Conservation (phyloP, 2,888 invertebrate genomes). For the Cecidostiba fungosa region DNA sequence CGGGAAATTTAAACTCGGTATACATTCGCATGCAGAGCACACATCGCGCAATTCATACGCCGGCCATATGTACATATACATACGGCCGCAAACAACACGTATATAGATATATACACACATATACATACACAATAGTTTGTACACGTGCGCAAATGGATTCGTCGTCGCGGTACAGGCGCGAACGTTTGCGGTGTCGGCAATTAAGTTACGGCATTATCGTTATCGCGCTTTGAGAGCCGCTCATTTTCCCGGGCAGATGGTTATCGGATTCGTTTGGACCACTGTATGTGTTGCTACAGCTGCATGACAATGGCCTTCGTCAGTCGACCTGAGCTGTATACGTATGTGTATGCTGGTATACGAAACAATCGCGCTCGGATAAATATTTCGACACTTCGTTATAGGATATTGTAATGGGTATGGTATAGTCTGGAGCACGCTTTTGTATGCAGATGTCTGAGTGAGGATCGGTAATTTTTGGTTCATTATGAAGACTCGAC, state of each 20-base stretch:
- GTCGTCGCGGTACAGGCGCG: background rate
- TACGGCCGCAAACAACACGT: background rate
- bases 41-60: background rate
- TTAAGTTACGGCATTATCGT: constrained; percentile 38
- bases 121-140: background rate
- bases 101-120: background rate
- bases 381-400: constrained; percentile 1
- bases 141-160: constrained; percentile 1
- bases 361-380: background rate
- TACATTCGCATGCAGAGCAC: background rate
- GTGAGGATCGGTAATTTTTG: background rate
- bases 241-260: constrained; percentile 12
- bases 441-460: background rate
- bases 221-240: constrained; percentile 12
- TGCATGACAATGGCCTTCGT: background rate
- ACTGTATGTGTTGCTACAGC: background rate
- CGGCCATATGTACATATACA: background rate
- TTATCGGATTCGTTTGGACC: background rate
- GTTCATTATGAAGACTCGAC: background rate
- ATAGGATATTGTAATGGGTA: background rate
- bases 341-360: background rate
- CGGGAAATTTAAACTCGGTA: background rate
- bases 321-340: background rate
- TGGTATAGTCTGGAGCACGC: background rate
- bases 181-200: constrained; percentile 27